phyloP scores from a whole-genome alignment of 2,888 invertebrate genomes.

The Chorisops tibialis region DNA sequence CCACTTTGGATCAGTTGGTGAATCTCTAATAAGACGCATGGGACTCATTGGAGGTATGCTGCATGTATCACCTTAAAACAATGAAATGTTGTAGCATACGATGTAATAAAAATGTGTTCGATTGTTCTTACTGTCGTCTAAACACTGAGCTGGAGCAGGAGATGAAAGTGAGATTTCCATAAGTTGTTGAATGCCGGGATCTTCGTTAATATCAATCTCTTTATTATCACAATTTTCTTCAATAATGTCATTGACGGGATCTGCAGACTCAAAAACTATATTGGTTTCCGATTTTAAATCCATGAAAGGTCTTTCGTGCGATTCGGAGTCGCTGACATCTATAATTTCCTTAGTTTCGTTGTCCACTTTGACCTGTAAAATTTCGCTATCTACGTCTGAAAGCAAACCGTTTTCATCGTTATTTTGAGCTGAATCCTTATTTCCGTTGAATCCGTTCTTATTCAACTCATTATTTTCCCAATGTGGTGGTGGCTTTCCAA shows the following conservation, averaged over 20 bases:
- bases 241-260: not conserved
- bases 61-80: conserved; percentile 40
- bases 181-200: conserved; percentile 31
- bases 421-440: conserved; percentile 48
- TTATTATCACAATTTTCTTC: conserved; percentile 4
- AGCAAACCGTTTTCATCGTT: conserved; percentile 5
- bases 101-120: no score
- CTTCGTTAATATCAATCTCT: conserved; percentile 20
- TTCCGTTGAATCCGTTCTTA: conserved; percentile 42
- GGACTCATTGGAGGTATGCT: conserved; percentile 58
- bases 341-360: not conserved
- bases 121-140: conserved; percentile 18
- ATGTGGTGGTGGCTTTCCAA: conserved; percentile 1
- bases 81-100: no score
- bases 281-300: not conserved
- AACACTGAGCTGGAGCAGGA: conserved; percentile 22
- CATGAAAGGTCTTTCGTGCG: conserved; percentile 4
- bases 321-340: not conserved
- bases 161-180: conserved; percentile 35
- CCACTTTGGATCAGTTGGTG: conserved; percentile 49
- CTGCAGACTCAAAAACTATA: not conserved
- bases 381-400: no score
- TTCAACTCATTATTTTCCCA: conserved; percentile 42
- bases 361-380: no score
- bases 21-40: conserved; percentile 63